Conservation (phyloP, 2,888 invertebrate species). For the Lutraria lutraria region DNA sequence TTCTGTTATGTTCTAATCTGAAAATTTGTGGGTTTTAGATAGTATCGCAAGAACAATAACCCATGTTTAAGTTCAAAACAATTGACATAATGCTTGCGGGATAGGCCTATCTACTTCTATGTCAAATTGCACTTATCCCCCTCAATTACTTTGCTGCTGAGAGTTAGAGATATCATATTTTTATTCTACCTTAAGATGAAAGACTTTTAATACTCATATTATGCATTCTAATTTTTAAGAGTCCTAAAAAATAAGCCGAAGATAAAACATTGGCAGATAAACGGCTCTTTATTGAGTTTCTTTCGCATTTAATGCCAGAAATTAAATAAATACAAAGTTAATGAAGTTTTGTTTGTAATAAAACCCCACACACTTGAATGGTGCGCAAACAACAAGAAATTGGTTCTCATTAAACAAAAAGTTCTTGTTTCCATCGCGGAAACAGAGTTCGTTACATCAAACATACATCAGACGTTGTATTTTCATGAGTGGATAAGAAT, state of each 20-base stretch:
- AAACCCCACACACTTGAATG: not conserved
- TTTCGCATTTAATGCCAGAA: not conserved
- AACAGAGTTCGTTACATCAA: not conserved
- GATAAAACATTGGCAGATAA: not conserved
- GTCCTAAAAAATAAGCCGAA: not conserved
- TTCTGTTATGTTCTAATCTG: too few relatives aligned
- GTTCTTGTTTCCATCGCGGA: not conserved
- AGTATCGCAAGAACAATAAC: too few relatives aligned
- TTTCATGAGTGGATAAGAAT: not conserved
- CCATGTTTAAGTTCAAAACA: too few relatives aligned
- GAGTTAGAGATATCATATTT: too few relatives aligned
- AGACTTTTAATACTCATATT: too few relatives aligned
- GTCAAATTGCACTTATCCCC: too few relatives aligned
- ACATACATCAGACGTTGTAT: not conserved
- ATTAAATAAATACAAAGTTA: not conserved
- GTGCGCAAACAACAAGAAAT: not conserved
- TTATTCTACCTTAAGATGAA: too few relatives aligned
- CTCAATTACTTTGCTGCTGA: too few relatives aligned
- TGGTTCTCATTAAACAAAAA: not conserved
- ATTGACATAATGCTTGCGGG: too few relatives aligned
- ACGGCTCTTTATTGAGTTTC: not conserved
- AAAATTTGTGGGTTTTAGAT: too few relatives aligned
- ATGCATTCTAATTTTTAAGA: not conserved
- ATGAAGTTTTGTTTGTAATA: not conserved
- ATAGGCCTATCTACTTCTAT: too few relatives aligned